phyloP scores from a whole-genome alignment of 2,113 vertebrate species.

The Hypanus sabinus region DNA sequence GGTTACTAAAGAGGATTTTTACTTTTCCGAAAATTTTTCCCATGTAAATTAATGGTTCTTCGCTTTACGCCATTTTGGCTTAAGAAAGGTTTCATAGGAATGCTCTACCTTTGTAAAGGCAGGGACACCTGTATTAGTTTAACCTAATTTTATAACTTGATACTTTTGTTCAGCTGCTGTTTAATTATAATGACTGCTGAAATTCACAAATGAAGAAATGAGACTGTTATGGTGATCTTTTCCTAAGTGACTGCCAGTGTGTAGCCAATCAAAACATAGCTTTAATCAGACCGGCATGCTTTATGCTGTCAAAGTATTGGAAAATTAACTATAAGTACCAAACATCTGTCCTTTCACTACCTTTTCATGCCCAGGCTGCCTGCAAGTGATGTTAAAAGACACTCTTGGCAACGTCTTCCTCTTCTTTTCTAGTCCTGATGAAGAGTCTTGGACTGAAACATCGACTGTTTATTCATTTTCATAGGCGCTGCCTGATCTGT shows the following conservation, averaged over 20 bases:
- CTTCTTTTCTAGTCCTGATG: no score
- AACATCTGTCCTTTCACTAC: neutral
- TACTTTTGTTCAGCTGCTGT: neutral
- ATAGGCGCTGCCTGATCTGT: no score
- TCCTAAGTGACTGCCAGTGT: neutral
- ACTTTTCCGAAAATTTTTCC: no score
- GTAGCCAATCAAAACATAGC: neutral
- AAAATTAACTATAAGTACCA: neutral
- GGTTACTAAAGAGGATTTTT: no score
- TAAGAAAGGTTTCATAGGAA: no score
- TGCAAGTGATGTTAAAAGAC: neutral
- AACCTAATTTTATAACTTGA: neutral
- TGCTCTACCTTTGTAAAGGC: no score
- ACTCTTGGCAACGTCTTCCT: neutral
- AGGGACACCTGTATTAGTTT: no score
- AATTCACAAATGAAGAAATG: conserved; percentile 2
- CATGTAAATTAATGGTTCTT: no score
- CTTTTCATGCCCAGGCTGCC: neutral
- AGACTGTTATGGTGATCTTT: neutral
- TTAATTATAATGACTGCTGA: neutral
- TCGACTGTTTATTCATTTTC: no score
- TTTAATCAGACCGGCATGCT: neutral
- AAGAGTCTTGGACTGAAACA: no score
- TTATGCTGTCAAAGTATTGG: neutral
- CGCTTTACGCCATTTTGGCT: no score